Evolutionary conservation across 2,888 invertebrate genomes (phyloP).

Genomic region (Drosophila phalerata): DNA sequence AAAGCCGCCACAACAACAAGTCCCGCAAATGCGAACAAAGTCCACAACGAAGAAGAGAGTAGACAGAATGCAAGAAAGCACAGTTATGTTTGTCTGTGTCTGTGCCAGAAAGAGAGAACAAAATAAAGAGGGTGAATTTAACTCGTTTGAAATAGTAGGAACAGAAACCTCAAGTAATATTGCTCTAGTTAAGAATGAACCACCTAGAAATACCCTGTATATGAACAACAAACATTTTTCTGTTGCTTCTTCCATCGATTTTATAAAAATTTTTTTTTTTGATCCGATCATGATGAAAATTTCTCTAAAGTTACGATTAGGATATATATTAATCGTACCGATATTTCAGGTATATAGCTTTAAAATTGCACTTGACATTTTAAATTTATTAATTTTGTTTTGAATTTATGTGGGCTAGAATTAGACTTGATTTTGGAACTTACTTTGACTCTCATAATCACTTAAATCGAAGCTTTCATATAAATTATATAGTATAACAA

Average conservation of each 20-base stretch:
- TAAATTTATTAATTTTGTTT: too few relatives aligned
- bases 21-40: constrained; percentile 25
- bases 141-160: constrained; percentile 38
- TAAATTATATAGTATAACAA: too few relatives aligned
- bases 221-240: too few relatives aligned
- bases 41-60: constrained; percentile 34
- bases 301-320: too few relatives aligned
- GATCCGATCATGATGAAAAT: neutral
- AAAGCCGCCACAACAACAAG: constrained; percentile 20
- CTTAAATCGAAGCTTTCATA: too few relatives aligned
- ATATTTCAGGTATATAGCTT: too few relatives aligned
- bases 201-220: neutral
- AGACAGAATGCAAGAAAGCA: constrained; percentile 53
- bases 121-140: constrained; percentile 15
- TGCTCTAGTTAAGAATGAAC: neutral
- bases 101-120: constrained; percentile 18
- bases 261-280: neutral
- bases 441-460: too few relatives aligned
- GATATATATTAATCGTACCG: too few relatives aligned
- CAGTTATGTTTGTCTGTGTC: constrained; percentile 2
- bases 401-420: too few relatives aligned
- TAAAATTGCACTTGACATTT: too few relatives aligned
- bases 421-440: too few relatives aligned
- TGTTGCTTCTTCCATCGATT: neutral
- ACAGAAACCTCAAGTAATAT: constrained; percentile 21